Conservation (phyloP, 2,797 vertebrate species). For the Hydrophis major region DNA sequence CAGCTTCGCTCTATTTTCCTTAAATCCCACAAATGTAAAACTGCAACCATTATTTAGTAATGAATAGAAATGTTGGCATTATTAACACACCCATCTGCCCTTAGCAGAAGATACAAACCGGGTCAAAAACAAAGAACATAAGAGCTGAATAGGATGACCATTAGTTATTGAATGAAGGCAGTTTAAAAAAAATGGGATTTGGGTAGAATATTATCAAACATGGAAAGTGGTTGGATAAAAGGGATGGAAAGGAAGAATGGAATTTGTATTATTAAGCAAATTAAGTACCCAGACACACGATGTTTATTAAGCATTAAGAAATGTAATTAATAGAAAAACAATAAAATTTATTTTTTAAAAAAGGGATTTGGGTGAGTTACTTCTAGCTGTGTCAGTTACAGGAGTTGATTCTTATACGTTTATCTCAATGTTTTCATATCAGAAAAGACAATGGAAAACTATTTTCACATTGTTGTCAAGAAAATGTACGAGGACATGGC, state of each 20-base stretch:
- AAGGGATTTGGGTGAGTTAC: background rate
- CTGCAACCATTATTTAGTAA: background rate
- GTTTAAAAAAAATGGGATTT: background rate
- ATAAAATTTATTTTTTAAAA: too few relatives aligned
- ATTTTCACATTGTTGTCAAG: background rate
- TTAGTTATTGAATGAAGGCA: background rate
- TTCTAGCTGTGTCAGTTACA: background rate
- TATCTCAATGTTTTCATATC: background rate
- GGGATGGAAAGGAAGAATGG: too few relatives aligned
- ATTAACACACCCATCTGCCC: background rate
- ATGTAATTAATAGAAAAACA: too few relatives aligned
- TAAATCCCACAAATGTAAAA: background rate
- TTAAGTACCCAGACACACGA: too few relatives aligned
- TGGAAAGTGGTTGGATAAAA: too few relatives aligned
- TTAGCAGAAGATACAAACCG: background rate
- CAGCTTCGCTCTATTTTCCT: background rate
- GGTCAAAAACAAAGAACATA: background rate
- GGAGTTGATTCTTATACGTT: background rate
- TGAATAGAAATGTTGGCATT: background rate
- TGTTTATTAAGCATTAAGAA: too few relatives aligned
- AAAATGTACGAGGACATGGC: background rate
- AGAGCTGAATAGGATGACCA: background rate
- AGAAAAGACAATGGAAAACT: background rate
- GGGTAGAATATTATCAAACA: too few relatives aligned
- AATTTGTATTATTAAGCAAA: too few relatives aligned